phyloP scores from a whole-genome alignment of 2,797 vertebrate species.

The Argentina silus region DNA sequence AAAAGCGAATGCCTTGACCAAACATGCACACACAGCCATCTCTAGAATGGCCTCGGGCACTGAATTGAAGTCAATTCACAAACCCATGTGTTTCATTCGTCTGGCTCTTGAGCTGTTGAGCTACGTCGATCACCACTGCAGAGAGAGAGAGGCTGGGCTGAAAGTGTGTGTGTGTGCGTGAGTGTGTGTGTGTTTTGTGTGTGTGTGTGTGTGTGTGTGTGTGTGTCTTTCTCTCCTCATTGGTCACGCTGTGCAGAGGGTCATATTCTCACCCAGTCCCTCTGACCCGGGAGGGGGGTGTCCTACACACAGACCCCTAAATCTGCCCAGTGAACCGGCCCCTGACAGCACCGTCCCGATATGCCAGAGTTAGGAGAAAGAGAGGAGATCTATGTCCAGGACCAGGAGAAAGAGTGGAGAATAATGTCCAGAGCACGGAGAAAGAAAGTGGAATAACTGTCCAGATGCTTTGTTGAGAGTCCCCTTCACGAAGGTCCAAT shows the following conservation, averaged over 20 bases:
- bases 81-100: too few species aligned
- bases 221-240: background rate
- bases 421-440: constrained; percentile 70
- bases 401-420: too few species aligned
- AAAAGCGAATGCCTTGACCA: constrained; percentile 25
- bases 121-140: too few species aligned
- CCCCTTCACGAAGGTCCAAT: constrained; percentile 70
- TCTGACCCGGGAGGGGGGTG: constrained; percentile 68
- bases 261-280: constrained; percentile 15
- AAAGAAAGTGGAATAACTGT: constrained; percentile 75
- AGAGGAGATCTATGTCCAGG: constrained; percentile 49
- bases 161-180: background rate
- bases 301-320: constrained; percentile 78
- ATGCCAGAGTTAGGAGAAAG: constrained; percentile 78
- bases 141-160: too few species aligned
- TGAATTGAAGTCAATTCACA: constrained; percentile 9
- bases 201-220: background rate
- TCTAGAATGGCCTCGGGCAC: constrained; percentile 17
- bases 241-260: background rate
- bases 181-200: background rate
- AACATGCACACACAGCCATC: constrained; percentile 30
- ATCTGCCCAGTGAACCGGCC: constrained; percentile 71
- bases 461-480: constrained; percentile 75
- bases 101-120: too few species aligned
- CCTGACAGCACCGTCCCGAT: constrained; percentile 77